These are phyloP conservation scores for Theodoxus fluviatilis DNA, from an alignment of 2,888 invertebrate genomes.

Conservation along the genomic window DNA sequence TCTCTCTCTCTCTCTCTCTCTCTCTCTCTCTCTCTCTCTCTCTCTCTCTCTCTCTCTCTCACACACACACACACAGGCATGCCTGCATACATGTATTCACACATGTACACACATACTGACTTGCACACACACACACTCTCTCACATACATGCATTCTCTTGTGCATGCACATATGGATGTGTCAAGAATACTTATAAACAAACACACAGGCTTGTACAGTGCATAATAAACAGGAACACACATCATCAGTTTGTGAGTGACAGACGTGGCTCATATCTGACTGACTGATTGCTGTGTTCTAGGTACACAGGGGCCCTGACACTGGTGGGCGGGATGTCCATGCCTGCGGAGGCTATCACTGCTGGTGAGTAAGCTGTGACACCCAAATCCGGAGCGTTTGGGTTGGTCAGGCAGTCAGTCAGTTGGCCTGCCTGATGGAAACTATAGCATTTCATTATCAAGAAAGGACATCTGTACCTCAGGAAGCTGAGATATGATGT, in stretches of 20 bases:
- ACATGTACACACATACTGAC: too few species aligned
- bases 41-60: not conserved
- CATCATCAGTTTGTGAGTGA: not conserved
- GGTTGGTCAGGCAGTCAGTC: too few species aligned
- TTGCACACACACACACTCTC: too few species aligned
- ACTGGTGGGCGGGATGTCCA: constrained; percentile 59
- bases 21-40: not conserved
- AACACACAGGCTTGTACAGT: not conserved
- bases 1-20: not conserved
- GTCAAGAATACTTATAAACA: too few species aligned
- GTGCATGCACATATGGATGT: not conserved
- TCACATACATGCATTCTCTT: too few species aligned
- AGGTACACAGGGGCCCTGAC: constrained; percentile 51
- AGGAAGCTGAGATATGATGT: too few species aligned
- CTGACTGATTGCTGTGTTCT: constrained; percentile 1
- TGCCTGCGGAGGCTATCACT: constrained; percentile 76
- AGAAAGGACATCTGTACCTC: too few species aligned
- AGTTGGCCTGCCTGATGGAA: not conserved
- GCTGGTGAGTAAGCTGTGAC: constrained; percentile 65
- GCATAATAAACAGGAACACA: not conserved
- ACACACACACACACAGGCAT: too few species aligned
- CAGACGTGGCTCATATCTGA: not conserved
- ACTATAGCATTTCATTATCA: not conserved
- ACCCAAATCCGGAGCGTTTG: too few species aligned
- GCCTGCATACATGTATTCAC: too few species aligned